A percentile compares a stretch with the other conserved stretches of the same genome.
These are phyloP conservation scores for Tribolium madens DNA, from an alignment of 1,140 invertebrate species.

Conservation along the genomic window DNA sequence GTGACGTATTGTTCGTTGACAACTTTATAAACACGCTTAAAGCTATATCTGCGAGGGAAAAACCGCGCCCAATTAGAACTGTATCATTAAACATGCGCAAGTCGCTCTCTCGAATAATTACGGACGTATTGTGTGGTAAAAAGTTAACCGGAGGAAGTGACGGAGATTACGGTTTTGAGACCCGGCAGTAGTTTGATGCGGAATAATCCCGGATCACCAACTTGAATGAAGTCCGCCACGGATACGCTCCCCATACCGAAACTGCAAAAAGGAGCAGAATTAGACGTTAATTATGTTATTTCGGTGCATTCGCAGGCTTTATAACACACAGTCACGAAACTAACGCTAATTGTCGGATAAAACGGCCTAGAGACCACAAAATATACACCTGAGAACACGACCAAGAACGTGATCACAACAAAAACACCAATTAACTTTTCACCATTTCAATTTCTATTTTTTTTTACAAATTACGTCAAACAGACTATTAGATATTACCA, in stretches of 20 bases:
- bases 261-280: conserved; percentile 29
- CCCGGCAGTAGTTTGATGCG: conserved; percentile 38
- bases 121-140: conserved; percentile 28
- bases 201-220: conserved; percentile 43
- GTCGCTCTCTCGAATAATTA: conserved; percentile 17
- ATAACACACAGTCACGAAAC: conserved; percentile 26
- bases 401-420: not conserved
- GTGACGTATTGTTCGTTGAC: conserved; percentile 38
- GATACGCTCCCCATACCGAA: conserved; percentile 19
- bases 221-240: conserved; percentile 35
- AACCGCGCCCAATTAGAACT: conserved; percentile 20
- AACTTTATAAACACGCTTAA: conserved; percentile 38
- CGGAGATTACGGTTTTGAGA: conserved; percentile 32
- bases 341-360: conserved; percentile 14
- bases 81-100: conserved; percentile 33
- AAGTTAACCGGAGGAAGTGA: conserved; percentile 40
- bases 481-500: no score
- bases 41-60: conserved; percentile 15
- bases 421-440: no score
- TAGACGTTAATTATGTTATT: conserved; percentile 27
- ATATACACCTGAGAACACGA: not conserved
- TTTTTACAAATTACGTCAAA: no score
- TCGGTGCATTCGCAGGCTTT: not conserved
- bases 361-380: not conserved
- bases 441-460: no score